Base-by-base conservation (phyloP, 1,140 invertebrate species). In the Drosophila carrolli region DNA sequence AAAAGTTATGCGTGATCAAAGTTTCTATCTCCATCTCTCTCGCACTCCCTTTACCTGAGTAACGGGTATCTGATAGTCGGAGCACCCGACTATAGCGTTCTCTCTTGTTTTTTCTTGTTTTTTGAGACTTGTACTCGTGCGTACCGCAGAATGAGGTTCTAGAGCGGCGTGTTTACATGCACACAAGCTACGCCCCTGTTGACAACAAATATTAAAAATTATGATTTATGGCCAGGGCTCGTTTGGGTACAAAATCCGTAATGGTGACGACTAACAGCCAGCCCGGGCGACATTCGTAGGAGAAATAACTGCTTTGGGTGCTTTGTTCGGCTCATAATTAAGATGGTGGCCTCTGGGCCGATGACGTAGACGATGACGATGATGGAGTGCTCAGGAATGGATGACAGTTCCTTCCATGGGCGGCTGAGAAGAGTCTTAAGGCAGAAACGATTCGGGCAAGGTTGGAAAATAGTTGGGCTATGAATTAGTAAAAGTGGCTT, bases 121-220 rank as follows among this genome's bases (percentile, higher is more conserved):
- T 47, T 32, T 35, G 14, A 40, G 57, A 54, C 5, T 46, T 54
- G 32, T 55, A 38, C 44, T 35, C 70, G 57, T 74, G 58, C 56
- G 70, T 73, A 73, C 59, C 72, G 59, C 32, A 66, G 61, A 44
- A 43, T 47, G 41, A 48, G 50, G 73, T 72, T 84, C 78, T 84
- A 56, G 81, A 84, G 74, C 37, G 46, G 57, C 75, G 51, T 88
- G 79, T 83, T 88, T 89, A 88, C 83, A 89, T 73, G 81, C 58
- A 88, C 84, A 83, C 84, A 70, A 56, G 83, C 75, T 79, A 91
- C 88, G 88, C 83, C 88, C 88, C 72, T 91, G 88, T 84, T 84
- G 88, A 86, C 88, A 91, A 91, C 76, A 90, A 88, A 90, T 90
- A 90, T 88, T 83, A 84, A 91, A 90, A 90, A 90, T 90, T 91